Percentiles rank a stretch among this genome's conserved stretches.
Conservation (phyloP, 2,797 vertebrate genomes). For the Mus caroli region DNA sequence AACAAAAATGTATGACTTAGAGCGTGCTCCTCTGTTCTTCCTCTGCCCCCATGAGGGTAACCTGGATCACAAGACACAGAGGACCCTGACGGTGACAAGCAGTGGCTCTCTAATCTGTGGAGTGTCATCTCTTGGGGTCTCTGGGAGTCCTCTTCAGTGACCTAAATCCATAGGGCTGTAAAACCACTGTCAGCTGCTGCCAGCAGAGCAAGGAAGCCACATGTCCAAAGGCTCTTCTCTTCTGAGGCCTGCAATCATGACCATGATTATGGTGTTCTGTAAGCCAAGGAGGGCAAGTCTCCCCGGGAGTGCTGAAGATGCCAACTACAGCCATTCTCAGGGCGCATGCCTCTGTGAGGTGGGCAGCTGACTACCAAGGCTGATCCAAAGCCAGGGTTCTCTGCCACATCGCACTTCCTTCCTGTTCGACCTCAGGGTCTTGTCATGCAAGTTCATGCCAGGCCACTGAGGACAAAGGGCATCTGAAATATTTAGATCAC, state of each 20-base stretch:
- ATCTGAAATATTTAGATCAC: neutral
- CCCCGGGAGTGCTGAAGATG: neutral
- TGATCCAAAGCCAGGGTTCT: neutral
- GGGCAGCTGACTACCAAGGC: neutral
- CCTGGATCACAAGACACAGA: neutral
- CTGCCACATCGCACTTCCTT: neutral
- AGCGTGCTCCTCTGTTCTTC: neutral
- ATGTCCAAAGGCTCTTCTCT: neutral
- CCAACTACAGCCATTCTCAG: neutral
- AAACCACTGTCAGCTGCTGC: neutral
- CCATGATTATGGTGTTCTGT: neutral
- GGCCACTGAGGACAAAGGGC: neutral
- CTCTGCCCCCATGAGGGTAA: neutral
- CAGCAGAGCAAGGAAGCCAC: conserved; percentile 40
- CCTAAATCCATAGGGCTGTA: neutral
- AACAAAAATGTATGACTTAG: neutral
- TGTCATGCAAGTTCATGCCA: neutral
- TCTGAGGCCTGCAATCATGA: neutral
- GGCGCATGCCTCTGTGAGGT: neutral
- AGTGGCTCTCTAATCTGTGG: neutral
- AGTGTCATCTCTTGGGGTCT: neutral
- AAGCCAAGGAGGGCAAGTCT: neutral
- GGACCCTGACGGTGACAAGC: neutral
- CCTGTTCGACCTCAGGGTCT: neutral
- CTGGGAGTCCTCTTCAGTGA: neutral